phyloP scores from a whole-genome alignment of 2,113 vertebrate species.

The Grammomys surdaster region DNA sequence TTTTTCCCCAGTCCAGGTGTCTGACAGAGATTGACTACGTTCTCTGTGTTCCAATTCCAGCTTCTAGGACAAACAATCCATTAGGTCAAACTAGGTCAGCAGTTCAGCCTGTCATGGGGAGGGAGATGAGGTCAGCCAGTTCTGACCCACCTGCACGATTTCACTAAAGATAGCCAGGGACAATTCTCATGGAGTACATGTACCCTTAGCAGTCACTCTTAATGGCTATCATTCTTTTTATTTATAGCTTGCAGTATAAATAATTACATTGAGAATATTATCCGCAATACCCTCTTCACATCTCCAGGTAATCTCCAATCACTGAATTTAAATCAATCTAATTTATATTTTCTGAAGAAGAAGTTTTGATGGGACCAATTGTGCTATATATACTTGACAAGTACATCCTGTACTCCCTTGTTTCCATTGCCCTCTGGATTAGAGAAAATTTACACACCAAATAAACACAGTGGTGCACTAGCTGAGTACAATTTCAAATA shows the following conservation, averaged over 20 bases:
- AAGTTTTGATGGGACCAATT: conserved; percentile 1
- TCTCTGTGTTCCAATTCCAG: background rate
- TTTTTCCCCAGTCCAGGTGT: background rate
- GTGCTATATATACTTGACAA: background rate
- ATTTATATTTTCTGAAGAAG: conserved; percentile 39
- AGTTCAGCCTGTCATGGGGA: background rate
- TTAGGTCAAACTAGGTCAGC: background rate
- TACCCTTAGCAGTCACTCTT: background rate
- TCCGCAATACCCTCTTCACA: background rate
- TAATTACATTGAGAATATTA: background rate
- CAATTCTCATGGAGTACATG: background rate
- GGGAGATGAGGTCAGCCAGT: background rate
- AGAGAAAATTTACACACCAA: background rate
- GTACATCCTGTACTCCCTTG: conserved; percentile 4
- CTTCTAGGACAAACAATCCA: conserved; percentile 24
- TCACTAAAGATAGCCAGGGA: background rate
- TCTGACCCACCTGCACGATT: background rate
- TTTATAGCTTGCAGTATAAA: background rate
- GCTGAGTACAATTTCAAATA: background rate
- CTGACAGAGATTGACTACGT: conserved; percentile 30
- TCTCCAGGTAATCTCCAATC: background rate
- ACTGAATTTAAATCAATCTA: conserved; percentile 55
- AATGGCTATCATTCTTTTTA: background rate
- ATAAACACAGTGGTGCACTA: background rate
- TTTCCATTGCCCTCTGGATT: background rate